These are phyloP conservation scores for Ranitomeya imitator DNA, from an alignment of 2,113 vertebrate species.

Conservation along the genomic window DNA sequence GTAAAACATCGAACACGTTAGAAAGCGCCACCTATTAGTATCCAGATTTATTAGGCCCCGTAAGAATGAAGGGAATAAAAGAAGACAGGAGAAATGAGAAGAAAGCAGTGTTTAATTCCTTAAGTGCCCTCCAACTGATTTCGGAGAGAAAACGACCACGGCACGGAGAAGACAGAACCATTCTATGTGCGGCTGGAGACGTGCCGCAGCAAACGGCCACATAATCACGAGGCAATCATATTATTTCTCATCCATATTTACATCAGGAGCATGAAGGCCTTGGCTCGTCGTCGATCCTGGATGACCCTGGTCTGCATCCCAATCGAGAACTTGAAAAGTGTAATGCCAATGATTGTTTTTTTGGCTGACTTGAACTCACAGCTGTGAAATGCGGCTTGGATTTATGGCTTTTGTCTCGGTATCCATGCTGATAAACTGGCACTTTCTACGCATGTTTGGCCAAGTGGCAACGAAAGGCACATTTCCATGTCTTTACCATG, in stretches of 20 bases:
- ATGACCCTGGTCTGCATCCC: neutral
- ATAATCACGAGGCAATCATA: neutral
- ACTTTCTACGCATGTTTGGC: neutral
- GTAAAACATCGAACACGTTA: neutral
- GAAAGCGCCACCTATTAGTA: neutral
- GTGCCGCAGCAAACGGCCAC: neutral
- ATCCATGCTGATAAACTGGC: neutral
- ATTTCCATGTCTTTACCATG: conserved; percentile 9
- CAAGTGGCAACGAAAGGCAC: neutral
- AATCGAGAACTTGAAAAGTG: neutral
- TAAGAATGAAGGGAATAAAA: neutral
- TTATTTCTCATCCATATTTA: neutral
- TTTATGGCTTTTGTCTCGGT: conserved; percentile 11
- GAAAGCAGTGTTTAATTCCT: conserved; percentile 2
- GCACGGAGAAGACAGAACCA: neutral
- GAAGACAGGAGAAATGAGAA: neutral
- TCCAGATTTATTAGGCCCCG: neutral
- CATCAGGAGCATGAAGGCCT: neutral
- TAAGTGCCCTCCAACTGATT: conserved; percentile 5
- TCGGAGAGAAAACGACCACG: neutral
- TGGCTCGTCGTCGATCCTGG: neutral
- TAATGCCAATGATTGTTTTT: conserved; percentile 15
- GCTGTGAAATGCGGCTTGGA: neutral
- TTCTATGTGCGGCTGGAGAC: neutral
- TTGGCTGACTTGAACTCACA: neutral